Percentiles rank a stretch among this genome's conserved stretches.
phyloP scores from a whole-genome alignment of 1,140 invertebrate species.

The Apocrypta bakeri region DNA sequence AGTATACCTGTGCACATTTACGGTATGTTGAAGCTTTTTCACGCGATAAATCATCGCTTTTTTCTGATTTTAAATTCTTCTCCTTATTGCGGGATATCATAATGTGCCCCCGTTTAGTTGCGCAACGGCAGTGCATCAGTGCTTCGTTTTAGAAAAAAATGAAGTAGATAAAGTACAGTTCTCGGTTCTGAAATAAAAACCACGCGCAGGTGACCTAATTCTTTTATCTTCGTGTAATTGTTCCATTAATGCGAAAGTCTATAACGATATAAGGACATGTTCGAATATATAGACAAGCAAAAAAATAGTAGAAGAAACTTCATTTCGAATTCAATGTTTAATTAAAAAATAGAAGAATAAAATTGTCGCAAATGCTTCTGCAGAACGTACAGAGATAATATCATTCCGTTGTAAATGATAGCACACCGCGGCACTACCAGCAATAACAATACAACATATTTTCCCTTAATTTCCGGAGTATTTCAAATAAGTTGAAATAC shows the following conservation, averaged over 20 bases:
- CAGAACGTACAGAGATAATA: background rate
- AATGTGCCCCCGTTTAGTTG: background rate
- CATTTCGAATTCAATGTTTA: background rate
- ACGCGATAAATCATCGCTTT: constrained; percentile 42
- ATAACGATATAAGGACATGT: too few species aligned
- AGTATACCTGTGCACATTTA: background rate
- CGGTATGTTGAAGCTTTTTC: background rate
- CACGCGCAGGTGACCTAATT: background rate
- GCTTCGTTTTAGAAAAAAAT: background rate
- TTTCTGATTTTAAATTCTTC: constrained; percentile 41
- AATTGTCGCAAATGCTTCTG: background rate
- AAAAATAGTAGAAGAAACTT: background rate
- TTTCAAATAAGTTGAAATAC: background rate
- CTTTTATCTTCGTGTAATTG: background rate
- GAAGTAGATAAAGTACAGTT: background rate
- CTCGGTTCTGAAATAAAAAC: constrained; percentile 23
- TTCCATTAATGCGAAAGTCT: background rate
- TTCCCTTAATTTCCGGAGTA: background rate
- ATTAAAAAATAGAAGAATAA: background rate
- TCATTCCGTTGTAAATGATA: background rate
- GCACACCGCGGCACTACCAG: background rate
- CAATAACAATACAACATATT: background rate
- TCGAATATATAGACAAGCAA: background rate
- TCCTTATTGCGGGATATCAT: constrained; percentile 30
- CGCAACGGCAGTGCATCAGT: background rate